Evolutionary conservation across 2,113 vertebrate species (phyloP).

Genomic region (Scytalopus superciliaris): DNA sequence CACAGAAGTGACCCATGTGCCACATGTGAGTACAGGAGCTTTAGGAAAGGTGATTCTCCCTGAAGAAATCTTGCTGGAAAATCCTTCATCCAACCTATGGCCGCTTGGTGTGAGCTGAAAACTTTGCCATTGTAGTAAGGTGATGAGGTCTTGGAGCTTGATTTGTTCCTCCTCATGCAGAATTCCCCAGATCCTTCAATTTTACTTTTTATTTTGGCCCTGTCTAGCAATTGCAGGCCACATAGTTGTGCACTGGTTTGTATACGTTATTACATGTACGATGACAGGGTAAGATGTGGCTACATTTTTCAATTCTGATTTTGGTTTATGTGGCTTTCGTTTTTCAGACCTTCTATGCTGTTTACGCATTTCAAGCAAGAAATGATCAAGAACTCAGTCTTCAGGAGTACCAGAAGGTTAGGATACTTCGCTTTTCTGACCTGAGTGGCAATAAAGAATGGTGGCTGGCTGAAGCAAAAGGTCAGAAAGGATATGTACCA

Average conservation of each 20-base stretch:
- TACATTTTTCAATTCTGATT: not conserved
- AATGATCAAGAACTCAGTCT: constrained; percentile 92
- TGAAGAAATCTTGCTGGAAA: not conserved
- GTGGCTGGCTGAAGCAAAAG: constrained; percentile 94
- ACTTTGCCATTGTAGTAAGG: not conserved
- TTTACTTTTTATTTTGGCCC: not conserved
- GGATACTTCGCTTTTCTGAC: constrained; percentile 89
- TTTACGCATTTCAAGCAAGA: constrained; percentile 92
- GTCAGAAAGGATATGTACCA: constrained; percentile 92
- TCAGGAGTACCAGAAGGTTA: constrained; percentile 90
- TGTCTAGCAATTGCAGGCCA: not conserved
- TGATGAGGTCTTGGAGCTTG: not conserved
- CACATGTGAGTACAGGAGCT: not conserved
- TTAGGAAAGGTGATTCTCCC: not conserved
- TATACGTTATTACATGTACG: not conserved
- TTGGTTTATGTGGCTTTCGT: not conserved
- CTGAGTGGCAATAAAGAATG: constrained; percentile 93
- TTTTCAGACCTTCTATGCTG: constrained; percentile 89
- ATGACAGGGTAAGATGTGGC: not conserved
- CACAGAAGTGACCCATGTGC: not conserved
- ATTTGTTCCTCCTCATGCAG: not conserved
- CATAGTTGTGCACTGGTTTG: fast-evolving
- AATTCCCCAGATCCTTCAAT: not conserved
- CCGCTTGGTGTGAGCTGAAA: not conserved
- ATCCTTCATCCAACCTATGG: not conserved